Evolutionary conservation across 2,113 vertebrate genomes (phyloP), one percentile per base, ranked within the genome.

Genomic region (Stegastes partitus): DNA sequence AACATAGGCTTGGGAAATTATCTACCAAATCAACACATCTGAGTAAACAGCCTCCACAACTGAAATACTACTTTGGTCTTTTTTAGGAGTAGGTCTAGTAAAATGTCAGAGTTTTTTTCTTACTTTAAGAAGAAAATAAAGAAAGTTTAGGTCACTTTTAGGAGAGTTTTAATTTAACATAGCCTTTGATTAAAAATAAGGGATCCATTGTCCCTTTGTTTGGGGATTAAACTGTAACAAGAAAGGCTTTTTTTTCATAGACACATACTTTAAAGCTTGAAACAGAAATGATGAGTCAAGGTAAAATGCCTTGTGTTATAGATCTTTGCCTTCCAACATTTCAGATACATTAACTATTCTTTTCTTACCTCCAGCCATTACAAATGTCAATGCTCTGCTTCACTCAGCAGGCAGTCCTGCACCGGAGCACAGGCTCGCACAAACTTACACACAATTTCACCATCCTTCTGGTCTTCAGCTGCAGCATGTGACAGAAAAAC

Each of bases 341-440:
- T 81, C 39, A 44, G 11, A 70, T 61, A 68, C 67, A 76, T 81
- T 71, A 80, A 64, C 31, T 75, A 16, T 75, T 74, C 74, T 77
- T 47, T 51, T 81, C 66, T 81, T 61, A 83, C 76, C 84, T 79
- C 11, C 51, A 77, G 83, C 45, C 51, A 64, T 84, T 81, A 69
- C 64, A 74, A 78, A 71, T 77, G 39, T 37, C 72, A 62, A 55
- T 2, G 58, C 85, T 79, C 16, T 61, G 81, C 65, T 73, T 68
- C 18, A 44, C 39, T 83, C 73, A 58, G 82, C 80, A 76, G 77
- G 69, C 79, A 22, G 44, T 72, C 59, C 6, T 25, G 31, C 58
- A 42, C 70, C 10, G 53, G 51, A 3, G n/a, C 11, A 2, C 53
- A 72, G 25, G 11, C 42, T 3, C 6, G 6, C 21, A 23, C 56